Evolutionary conservation across 2,888 invertebrate species (phyloP), one percentile per base, ranked within the genome.

Genomic region (Acrocyrtus sp.): DNA sequence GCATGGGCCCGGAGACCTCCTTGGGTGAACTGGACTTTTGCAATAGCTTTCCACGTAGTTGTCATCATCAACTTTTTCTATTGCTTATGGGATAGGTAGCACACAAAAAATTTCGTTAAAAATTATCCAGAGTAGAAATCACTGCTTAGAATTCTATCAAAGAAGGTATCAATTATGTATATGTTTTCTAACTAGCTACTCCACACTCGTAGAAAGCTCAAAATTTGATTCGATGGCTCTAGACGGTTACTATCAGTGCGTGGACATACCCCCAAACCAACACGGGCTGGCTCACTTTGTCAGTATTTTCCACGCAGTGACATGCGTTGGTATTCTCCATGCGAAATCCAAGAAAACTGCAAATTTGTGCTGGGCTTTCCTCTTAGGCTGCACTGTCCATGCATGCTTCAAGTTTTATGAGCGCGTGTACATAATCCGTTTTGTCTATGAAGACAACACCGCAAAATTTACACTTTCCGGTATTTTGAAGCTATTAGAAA

Each of bases 61-160:
- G 60, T 74, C 6, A 10, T 74, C 12, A 8, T 65, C 2, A 69
- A 74, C n/a, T 65, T 74, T 17, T 19, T 47, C 1, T 62, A 53
- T 27, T 63, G 68, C 41, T 22, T 74, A n/a, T 68, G 53, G 53
- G 60, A 63, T 60, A 68, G 62, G 68, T 74, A 58, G n/a, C n/a
- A n/a, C n/a, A n/a, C n/a, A n/a, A n/a, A n/a, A n/a, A 26, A 47
- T 45, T 27, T 39, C n/a, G n/a, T n/a, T 8, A 57, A 39, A 43
- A 24, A 26, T 22, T 47, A 26, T 54, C n/a, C 17, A 22, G 22
- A 51, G 17, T 21, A 51, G 21, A 8, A 34, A 34, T 8, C 5
- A 34, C 27, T 15, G 53, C 10, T 53, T 27, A 8, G n/a, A 50
- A 8, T 45, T 45, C 17, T 45, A 15, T 45, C 34, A 54, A 29